Evolutionary conservation across 2,113 vertebrate species (phyloP), one percentile per base, ranked within the genome.

Genomic region (Glareola pratincola): DNA sequence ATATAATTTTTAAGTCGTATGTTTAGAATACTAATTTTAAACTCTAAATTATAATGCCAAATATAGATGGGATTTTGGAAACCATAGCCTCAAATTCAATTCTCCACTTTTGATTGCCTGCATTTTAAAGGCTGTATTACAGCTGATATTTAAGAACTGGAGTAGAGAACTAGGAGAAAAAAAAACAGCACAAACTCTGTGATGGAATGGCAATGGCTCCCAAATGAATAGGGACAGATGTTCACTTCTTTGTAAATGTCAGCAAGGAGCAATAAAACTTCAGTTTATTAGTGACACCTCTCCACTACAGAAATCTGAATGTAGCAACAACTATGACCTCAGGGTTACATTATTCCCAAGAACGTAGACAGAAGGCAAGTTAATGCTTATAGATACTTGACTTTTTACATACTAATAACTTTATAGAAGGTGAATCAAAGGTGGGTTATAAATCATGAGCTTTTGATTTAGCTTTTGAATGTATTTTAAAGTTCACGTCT

Each of bases 181-280:
- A 80, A 64, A 73, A 24, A 8, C 79, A 68, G 11, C 37, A 77
- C 30, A 69, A 57, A 45, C 21, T 68, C n/a, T 48, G 29, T 23
- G 30, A 54, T 50, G 36, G 54, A 92, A 88, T 74, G 47, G 68
- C 47, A 88, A 76, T 47, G n/a, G 29, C 36, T 82, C 34, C 90
- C 53, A 73, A 36, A 89, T 5, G 14, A 69, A 45, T 34, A 73
- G 80, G 15, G 37, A 59, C 91, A 92, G 84, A 92, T 91, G 60
- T 94, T 94, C 77, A 37, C 18, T 56, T 73, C 69, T 79, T 92
- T 79, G 56, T 90, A 96, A 95, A 96, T 88, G 91, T 90, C 92
- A 97, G 53, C 32, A 87, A 89, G 23, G 12, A 85, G 77, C 53
- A 73, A 85, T 96, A 83, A 95, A 95, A 73, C 37, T 90, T 79